phyloP scores from a whole-genome alignment of 1,140 invertebrate species.

The Heliothis subflexa region DNA sequence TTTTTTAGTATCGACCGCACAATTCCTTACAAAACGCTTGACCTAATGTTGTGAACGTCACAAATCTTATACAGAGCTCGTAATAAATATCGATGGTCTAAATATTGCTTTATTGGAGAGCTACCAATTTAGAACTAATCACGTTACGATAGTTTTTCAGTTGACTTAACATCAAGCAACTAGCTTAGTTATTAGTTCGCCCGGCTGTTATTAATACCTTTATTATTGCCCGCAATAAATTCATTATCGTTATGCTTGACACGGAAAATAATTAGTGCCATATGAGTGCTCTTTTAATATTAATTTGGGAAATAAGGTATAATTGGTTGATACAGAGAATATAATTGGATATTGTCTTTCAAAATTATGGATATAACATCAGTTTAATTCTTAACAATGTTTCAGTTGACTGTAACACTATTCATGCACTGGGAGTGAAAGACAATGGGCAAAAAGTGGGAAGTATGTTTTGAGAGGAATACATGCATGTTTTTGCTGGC shows the following conservation, averaged over 20 bases:
- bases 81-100: conserved; percentile 7
- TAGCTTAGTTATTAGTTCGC: not conserved
- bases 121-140: conserved; percentile 14
- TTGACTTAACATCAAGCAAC: not conserved
- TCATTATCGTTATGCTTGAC: not conserved
- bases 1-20: not conserved
- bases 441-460: too few relatives aligned
- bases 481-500: too few relatives aligned
- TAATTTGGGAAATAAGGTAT: too few relatives aligned
- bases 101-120: conserved; percentile 10
- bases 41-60: not conserved
- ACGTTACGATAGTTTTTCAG: not conserved
- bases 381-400: too few relatives aligned
- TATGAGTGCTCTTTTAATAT: too few relatives aligned
- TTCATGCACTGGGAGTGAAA: too few relatives aligned
- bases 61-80: not conserved
- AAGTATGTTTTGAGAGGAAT: too few relatives aligned
- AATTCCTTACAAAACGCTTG: not conserved
- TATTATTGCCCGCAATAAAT: not conserved
- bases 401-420: too few relatives aligned
- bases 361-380: too few relatives aligned
- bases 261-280: too few relatives aligned
- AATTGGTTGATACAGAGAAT: too few relatives aligned
- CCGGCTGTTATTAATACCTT: not conserved
- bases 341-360: too few relatives aligned